A percentile compares a stretch with the other conserved stretches of the same genome.
These are phyloP conservation scores for Imbricaverruca yamaguchii DNA, from an alignment of 2,888 invertebrate genomes.

Conservation along the genomic window DNA sequence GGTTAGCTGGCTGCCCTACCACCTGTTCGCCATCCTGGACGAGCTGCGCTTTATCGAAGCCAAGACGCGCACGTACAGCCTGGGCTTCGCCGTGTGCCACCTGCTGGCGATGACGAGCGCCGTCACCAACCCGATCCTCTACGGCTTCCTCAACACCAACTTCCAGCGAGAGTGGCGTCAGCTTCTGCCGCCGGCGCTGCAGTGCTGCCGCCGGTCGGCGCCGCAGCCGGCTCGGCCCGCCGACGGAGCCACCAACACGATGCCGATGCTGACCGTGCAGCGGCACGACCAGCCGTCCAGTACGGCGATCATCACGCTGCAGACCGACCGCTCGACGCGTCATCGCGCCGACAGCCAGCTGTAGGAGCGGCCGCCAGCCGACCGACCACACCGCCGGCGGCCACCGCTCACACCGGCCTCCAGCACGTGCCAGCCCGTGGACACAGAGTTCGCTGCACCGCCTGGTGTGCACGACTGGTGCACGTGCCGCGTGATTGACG, in stretches of 20 bases:
- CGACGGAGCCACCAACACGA: not conserved
- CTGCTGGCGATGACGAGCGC: conserved; percentile 52
- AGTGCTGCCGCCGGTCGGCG: not conserved
- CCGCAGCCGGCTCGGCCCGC: not conserved
- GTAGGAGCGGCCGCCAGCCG: not conserved
- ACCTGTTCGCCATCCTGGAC: conserved; percentile 47
- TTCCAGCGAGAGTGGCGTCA: conserved; percentile 44
- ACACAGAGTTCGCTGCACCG: no score
- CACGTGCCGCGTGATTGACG: no score
- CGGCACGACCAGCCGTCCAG: not conserved
- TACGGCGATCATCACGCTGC: conserved; percentile 1
- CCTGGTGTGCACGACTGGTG: no score
- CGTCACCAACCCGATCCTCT: conserved; percentile 52
- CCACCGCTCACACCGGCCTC: not conserved
- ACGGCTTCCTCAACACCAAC: conserved; percentile 55
- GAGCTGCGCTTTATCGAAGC: conserved; percentile 37
- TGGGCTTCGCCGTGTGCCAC: conserved; percentile 48
- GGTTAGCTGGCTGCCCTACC: conserved; percentile 51
- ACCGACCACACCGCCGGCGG: not conserved
- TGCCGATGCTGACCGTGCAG: conserved; percentile 9
- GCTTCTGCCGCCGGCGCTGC: conserved; percentile 31
- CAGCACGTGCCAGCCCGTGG: not conserved
- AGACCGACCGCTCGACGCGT: not conserved
- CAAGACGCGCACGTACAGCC: conserved; percentile 29
- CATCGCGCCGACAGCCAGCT: not conserved